A percentile compares a stretch with the other conserved stretches of the same genome.
phyloP scores from a whole-genome alignment of 1,140 invertebrate species.

The Rhyzopertha dominica region DNA sequence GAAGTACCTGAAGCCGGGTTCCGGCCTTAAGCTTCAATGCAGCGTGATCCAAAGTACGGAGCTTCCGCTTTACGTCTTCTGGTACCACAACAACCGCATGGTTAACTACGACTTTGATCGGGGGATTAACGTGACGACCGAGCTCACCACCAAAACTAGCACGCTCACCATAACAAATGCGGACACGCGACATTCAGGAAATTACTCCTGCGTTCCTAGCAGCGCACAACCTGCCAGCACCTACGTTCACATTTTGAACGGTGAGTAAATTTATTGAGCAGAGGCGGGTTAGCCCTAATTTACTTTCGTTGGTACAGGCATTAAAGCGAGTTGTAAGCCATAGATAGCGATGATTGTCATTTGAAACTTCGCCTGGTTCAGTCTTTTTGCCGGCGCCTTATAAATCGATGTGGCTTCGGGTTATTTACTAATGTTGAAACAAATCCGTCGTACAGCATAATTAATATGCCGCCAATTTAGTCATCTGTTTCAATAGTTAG shows the following conservation, averaged over 20 bases:
- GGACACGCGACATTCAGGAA: constrained; percentile 70
- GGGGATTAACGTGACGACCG: constrained; percentile 75
- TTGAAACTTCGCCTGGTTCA: no score
- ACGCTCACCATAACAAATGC: constrained; percentile 62
- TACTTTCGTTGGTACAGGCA: no score
- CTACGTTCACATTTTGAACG: constrained; percentile 81
- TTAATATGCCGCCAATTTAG: no score
- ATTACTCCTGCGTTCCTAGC: constrained; percentile 82
- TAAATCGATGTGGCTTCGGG: no score
- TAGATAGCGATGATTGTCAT: no score
- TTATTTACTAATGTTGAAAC: no score
- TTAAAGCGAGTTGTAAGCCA: no score
- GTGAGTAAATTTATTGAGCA: no score
- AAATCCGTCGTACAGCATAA: no score
- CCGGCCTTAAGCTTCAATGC: constrained; percentile 73
- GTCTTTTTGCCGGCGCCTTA: no score
- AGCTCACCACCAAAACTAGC: constrained; percentile 54
- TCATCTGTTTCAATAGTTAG: no score
- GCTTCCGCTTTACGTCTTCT: constrained; percentile 77
- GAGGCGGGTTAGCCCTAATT: no score
- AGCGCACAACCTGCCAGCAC: constrained; percentile 79
- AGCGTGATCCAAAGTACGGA: constrained; percentile 76
- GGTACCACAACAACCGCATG: constrained; percentile 87
- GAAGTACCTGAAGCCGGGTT: constrained; percentile 81
- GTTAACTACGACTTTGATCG: constrained; percentile 82